Evolutionary conservation across 2,888 invertebrate genomes (phyloP).

Genomic region (Gastrophysa polygoni): DNA sequence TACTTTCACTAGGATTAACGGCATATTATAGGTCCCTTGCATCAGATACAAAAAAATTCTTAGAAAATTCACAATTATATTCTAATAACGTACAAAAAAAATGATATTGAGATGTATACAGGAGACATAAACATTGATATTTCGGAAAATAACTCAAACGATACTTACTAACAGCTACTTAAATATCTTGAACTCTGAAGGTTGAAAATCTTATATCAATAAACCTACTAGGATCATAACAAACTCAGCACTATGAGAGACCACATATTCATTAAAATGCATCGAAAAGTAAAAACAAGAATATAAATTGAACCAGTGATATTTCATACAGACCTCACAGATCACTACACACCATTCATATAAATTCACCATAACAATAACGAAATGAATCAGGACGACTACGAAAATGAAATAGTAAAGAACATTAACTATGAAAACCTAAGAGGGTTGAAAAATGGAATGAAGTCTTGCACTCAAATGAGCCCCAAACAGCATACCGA

Average conservation of each 20-base stretch:
- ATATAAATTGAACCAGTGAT: neutral
- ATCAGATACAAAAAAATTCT: too few relatives aligned
- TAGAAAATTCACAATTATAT: constrained; percentile 1
- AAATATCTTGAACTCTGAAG: neutral
- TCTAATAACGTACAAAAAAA: neutral
- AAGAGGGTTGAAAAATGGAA: neutral
- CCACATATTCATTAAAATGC: neutral
- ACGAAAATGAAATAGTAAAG: neutral
- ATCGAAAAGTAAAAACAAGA: neutral
- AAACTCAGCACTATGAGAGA: too few relatives aligned
- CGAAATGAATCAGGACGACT: neutral
- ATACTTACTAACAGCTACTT: too few relatives aligned
- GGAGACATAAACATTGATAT: constrained; percentile 7
- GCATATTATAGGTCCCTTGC: too few relatives aligned
- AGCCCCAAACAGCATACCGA: neutral
- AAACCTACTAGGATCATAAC: too few relatives aligned
- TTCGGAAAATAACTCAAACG: too few relatives aligned
- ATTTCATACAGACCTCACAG: neutral
- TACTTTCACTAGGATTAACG: neutral
- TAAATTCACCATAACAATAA: neutral
- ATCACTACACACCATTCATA: neutral
- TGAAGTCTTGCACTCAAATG: neutral
- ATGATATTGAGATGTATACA: neutral
- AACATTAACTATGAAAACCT: constrained; percentile 2
- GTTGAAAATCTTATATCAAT: neutral